phyloP scores from a whole-genome alignment of 2,113 vertebrate species.

The Pristiophorus japonicus region DNA sequence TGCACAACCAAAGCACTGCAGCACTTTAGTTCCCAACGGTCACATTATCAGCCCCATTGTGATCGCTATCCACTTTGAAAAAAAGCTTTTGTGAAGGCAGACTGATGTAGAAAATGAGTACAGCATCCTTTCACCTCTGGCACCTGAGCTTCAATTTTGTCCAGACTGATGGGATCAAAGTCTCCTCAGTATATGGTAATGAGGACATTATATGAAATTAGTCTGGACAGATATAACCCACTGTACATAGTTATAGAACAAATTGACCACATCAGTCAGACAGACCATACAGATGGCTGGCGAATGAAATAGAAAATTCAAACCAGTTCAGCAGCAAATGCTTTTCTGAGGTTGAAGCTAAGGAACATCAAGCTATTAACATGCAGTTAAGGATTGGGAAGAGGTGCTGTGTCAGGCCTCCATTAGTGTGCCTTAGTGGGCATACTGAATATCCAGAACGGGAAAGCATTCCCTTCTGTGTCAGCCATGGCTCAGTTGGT shows the following conservation, averaged over 20 bases:
- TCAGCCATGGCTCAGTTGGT: neutral
- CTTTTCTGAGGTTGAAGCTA: constrained; percentile 15
- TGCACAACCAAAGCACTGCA: neutral
- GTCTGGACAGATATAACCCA: constrained; percentile 15
- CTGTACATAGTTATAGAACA: neutral
- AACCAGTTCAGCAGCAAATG: neutral
- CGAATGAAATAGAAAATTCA: constrained; percentile 23
- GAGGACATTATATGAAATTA: neutral
- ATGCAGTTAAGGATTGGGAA: neutral
- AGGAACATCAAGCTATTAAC: neutral
- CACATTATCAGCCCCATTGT: neutral
- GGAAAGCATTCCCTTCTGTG: neutral
- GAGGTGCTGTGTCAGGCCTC: neutral
- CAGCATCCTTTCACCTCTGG: neutral
- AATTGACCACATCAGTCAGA: constrained; percentile 19
- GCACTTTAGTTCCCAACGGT: neutral
- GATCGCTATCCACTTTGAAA: neutral
- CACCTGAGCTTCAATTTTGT: neutral
- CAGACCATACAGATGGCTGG: neutral
- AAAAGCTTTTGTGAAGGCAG: neutral
- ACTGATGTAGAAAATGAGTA: neutral
- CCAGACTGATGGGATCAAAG: constrained; percentile 24
- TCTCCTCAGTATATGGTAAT: neutral
- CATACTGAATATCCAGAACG: neutral
- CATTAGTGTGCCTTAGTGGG: neutral